Conservation (phyloP, 2,797 vertebrate genomes). For the Hirundo rustica region DNA sequence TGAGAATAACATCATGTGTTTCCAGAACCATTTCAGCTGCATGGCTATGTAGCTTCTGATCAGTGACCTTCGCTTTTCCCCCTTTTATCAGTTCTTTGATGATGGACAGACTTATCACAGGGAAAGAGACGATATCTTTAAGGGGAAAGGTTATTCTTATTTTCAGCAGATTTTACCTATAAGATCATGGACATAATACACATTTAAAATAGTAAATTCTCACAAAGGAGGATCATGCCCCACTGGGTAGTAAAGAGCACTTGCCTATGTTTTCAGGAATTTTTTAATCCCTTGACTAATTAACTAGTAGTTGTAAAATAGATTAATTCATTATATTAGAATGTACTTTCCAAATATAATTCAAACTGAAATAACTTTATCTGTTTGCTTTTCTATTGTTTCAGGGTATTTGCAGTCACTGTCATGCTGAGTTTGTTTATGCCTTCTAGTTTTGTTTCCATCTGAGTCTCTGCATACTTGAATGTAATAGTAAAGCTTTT, state of each 20-base stretch:
- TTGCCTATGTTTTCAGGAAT: neutral
- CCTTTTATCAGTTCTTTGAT: neutral
- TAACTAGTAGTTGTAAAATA: neutral
- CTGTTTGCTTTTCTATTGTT: neutral
- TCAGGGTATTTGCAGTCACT: neutral
- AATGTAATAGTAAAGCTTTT: conserved; percentile 44
- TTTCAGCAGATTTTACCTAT: neutral
- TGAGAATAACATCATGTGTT: neutral
- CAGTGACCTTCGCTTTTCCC: neutral
- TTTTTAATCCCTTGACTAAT: neutral
- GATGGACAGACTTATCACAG: neutral
- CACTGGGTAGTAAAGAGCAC: neutral
- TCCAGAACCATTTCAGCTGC: neutral
- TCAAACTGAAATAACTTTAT: neutral
- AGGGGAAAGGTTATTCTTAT: neutral
- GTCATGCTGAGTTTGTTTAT: neutral
- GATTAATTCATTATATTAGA: neutral
- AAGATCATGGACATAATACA: neutral
- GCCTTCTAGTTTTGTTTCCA: neutral
- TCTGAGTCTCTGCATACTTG: neutral
- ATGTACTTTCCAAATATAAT: neutral
- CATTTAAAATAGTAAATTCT: neutral
- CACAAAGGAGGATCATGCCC: neutral
- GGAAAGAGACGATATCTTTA: neutral
- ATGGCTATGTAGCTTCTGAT: neutral